Evolutionary conservation across 2,113 vertebrate genomes (phyloP), one percentile per base, ranked within the genome.

Genomic region (Centropus unirufus): DNA sequence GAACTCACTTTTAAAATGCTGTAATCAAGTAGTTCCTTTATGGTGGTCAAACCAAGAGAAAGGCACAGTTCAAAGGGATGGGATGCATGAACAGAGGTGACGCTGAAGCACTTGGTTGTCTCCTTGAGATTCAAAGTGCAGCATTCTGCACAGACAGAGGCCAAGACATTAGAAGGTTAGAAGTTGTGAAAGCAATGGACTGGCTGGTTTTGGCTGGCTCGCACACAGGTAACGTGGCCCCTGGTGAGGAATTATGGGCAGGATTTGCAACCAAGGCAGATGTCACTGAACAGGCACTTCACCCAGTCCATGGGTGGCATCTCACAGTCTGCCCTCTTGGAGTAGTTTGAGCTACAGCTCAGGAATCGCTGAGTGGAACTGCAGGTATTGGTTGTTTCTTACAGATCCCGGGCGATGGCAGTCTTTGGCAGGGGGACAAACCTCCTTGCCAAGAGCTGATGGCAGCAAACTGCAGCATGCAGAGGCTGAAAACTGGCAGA

Each of bases 171-270:
- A 14, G 82, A 23, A 67, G 63, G 51, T 40, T 90, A 78, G 68
- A 17, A 32, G 80, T 0, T 89, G 49, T 64, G 87, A 8, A 49
- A 32, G 84, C 84, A 40, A 5, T 2, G 64, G 26, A 8, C 15
- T 44, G 63, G 66, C 83, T 83, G 79, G 1, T 49, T 46, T 19
- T n/a, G 72, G 76, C 68, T 59, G 57, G n/a, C 51, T 55, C 51
- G 63, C 34, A 2, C 12, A 12, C 23, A 34, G 55, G 22, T 63
- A 59, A 6, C 0, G 0, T 51, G 89, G 72, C 58, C 2, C 1
- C 44, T 42, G 63, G 24, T 36, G 46, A 61, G 74, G 69, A 40
- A 11, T 61, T 36, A 5, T 1, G 19, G 36, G 26, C 1, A 1
- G 83, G 68, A 66, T 62, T 22, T 40, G 15, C 69, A 87, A 2